These are phyloP conservation scores for Columba livia DNA, from an alignment of 2,113 vertebrate species.

Conservation along the genomic window DNA sequence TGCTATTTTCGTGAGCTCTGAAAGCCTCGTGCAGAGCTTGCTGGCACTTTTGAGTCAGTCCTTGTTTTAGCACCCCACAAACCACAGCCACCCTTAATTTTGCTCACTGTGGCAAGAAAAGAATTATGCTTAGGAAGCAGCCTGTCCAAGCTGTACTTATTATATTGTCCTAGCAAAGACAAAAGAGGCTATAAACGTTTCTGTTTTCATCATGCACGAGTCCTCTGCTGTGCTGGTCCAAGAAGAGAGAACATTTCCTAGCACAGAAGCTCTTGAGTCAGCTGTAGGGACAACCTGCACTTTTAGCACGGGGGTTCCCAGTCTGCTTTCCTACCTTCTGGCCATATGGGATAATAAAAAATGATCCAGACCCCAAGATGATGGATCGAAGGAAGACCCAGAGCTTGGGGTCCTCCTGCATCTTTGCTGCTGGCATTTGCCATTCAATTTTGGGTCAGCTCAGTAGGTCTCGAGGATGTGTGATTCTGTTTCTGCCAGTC, in stretches of 20 bases:
- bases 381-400: neutral
- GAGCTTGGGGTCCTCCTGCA: neutral
- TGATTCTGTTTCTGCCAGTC: neutral
- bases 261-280: neutral
- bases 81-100: neutral
- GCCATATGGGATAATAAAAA: neutral
- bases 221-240: neutral
- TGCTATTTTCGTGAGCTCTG: neutral
- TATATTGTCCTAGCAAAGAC: neutral
- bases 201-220: neutral
- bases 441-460: neutral
- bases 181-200: neutral
- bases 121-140: neutral
- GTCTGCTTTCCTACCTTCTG: neutral
- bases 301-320: neutral
- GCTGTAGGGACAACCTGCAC: neutral
- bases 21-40: neutral
- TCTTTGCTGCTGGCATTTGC: neutral
- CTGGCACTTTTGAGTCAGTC: neutral
- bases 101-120: neutral
- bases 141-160: neutral
- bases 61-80: neutral
- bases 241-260: neutral
- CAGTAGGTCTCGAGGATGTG: neutral
- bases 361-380: fast-evolving